phyloP scores from a whole-genome alignment of 2,113 vertebrate species.

The Nerophis lumbriciformis region DNA sequence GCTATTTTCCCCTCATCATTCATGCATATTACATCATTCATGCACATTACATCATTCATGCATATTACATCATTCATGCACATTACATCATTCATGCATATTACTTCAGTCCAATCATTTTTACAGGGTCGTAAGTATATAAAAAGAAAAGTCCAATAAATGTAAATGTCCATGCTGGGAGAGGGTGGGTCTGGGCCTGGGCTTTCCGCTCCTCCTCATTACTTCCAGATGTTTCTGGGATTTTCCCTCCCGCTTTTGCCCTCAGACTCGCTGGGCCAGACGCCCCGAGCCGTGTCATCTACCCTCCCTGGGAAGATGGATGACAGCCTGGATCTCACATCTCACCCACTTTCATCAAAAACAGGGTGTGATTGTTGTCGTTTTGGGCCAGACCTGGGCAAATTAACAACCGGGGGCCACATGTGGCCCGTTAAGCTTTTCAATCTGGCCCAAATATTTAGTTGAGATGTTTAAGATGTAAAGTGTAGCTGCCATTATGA shows the following conservation, averaged over 20 bases:
- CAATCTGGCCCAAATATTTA: too few relatives aligned
- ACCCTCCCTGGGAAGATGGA: conserved; percentile 18
- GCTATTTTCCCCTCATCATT: neutral
- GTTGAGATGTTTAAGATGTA: too few relatives aligned
- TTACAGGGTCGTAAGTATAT: neutral
- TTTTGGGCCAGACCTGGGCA: too few relatives aligned
- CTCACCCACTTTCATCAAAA: neutral
- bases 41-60: neutral
- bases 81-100: neutral
- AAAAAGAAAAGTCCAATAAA: neutral
- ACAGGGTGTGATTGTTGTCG: neutral
- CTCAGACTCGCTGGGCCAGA: conserved; percentile 14
- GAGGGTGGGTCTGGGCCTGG: conserved; percentile 63
- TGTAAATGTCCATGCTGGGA: conserved; percentile 51
- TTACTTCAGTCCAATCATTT: conserved; percentile 9
- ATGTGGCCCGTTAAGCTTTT: too few relatives aligned
- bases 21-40: neutral
- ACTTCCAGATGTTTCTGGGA: conserved; percentile 74
- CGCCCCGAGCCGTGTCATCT: neutral
- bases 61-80: neutral
- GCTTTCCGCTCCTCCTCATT: conserved; percentile 61
- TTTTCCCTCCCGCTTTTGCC: conserved; percentile 30
- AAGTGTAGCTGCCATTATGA: too few relatives aligned
- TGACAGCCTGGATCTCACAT: conserved; percentile 1
- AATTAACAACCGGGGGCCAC: too few relatives aligned